phyloP scores from a whole-genome alignment of 2,113 vertebrate species.

The Galbula dea region DNA sequence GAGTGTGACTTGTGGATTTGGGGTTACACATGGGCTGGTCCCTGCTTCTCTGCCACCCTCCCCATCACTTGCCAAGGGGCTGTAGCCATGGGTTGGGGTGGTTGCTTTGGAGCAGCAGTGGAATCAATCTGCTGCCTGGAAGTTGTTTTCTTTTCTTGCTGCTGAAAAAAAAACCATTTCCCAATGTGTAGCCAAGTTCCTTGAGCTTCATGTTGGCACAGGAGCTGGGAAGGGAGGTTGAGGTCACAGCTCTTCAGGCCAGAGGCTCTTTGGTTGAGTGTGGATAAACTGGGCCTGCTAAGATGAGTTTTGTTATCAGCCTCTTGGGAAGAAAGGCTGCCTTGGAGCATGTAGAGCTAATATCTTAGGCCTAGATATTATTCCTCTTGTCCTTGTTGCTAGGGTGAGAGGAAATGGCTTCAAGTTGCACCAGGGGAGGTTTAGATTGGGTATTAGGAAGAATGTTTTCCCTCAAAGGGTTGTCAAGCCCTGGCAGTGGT shows the following conservation, averaged over 20 bases:
- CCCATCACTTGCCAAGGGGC: fast-evolving
- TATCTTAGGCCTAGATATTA: neutral
- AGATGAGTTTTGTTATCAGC: neutral
- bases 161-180: too few species aligned
- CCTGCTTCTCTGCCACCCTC: neutral
- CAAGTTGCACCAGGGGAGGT: neutral
- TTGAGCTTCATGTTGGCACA: neutral
- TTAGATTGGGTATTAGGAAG: neutral
- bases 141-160: neutral
- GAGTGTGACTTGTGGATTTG: neutral
- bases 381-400: neutral
- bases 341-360: neutral
- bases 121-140: fast-evolving
- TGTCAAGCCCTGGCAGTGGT: neutral
- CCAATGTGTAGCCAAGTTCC: fast-evolving
- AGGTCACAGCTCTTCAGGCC: neutral
- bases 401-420: neutral
- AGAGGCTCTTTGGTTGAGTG: neutral
- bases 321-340: neutral
- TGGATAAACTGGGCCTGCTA: neutral
- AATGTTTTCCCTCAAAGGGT: neutral
- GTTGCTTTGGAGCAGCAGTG: neutral
- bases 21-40: neutral
- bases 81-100: neutral
- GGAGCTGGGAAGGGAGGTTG: neutral